These are phyloP conservation scores for Drosophila maculinotata DNA, from an alignment of 2,888 invertebrate species.

Conservation along the genomic window DNA sequence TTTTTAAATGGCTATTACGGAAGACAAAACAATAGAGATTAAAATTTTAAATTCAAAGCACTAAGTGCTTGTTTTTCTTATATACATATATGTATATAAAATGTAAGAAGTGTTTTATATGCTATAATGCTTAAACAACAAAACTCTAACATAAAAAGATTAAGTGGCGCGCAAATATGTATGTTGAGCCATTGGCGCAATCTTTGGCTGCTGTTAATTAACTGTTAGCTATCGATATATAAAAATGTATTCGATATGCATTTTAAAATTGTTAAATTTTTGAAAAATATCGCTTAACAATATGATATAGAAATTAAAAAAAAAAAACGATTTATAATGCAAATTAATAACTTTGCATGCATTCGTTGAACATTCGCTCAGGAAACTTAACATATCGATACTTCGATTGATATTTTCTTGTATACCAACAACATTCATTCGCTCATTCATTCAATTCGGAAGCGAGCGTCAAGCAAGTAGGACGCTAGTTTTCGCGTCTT, in stretches of 20 bases:
- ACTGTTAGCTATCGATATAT: not conserved
- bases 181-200: not conserved
- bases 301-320: not conserved
- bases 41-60: no score
- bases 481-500: constrained; percentile 19
- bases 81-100: no score
- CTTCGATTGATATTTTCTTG: constrained; percentile 20
- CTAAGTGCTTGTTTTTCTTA: no score
- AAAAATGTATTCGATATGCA: not conserved
- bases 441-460: constrained; percentile 55
- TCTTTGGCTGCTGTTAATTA: not conserved
- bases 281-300: not conserved
- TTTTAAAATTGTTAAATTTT: not conserved
- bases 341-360: not conserved
- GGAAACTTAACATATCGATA: constrained; percentile 13
- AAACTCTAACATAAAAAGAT: no score
- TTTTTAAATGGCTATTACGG: no score
- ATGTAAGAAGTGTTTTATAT: no score
- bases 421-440: constrained; percentile 23
- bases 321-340: not conserved
- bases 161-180: no score
- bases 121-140: no score
- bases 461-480: constrained; percentile 44
- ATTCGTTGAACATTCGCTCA: not conserved
- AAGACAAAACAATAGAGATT: no score